Conservation (phyloP, 2,113 vertebrate species). For the Crotalus horridus region DNA sequence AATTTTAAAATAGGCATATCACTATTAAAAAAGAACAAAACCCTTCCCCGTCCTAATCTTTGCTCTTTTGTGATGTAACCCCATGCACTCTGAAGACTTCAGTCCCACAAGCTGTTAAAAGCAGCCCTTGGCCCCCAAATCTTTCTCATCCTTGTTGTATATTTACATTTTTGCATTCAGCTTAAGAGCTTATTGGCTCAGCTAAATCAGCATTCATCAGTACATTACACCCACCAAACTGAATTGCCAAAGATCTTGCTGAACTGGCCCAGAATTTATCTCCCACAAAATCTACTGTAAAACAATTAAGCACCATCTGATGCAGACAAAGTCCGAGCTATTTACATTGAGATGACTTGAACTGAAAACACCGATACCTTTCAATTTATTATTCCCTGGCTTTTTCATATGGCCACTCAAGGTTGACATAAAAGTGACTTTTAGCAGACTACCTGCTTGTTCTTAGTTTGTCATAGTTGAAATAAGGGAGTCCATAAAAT, state of each 20-base stretch:
- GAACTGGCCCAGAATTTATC: neutral
- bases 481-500: neutral
- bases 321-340: neutral
- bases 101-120: neutral
- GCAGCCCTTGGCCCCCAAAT: neutral
- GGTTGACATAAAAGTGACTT: neutral
- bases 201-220: neutral
- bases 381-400: neutral
- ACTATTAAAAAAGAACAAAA: neutral
- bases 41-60: neutral
- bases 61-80: neutral
- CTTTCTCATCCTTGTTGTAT: neutral
- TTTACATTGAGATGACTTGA: neutral
- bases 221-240: neutral
- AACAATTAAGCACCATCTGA: neutral
- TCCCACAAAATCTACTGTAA: neutral
- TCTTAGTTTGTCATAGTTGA: neutral
- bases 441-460: neutral
- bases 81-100: neutral
- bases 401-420: neutral
- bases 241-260: neutral
- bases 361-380: neutral
- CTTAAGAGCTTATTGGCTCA: neutral
- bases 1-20: neutral
- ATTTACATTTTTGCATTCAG: neutral